Conservation (phyloP, 1,140 invertebrate genomes). For the Trichogramma pretiosum region DNA sequence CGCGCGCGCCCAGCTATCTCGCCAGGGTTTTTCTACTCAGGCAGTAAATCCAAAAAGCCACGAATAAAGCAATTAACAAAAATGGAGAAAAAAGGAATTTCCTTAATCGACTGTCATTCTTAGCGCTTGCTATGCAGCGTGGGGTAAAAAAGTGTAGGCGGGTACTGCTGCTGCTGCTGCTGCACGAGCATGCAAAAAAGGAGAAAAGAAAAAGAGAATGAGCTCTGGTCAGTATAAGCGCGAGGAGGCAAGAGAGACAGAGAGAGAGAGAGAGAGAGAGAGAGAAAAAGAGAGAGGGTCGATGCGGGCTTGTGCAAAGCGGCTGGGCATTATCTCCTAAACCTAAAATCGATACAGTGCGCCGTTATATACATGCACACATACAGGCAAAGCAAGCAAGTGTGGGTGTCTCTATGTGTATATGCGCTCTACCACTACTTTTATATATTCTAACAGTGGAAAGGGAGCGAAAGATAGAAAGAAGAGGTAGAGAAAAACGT, state of each 20-base stretch:
- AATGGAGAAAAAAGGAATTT: neutral
- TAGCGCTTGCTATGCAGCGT: no score
- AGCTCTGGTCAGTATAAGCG: conserved; percentile 20
- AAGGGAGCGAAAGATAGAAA: neutral
- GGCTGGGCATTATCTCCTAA: conserved; percentile 28
- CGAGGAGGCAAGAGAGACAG: conserved; percentile 22
- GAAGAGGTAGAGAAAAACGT: conserved; percentile 27
- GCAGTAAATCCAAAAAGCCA: no score
- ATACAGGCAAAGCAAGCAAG: no score
- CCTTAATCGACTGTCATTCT: conserved; percentile 11
- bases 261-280: conserved; percentile 20
- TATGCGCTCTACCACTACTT: no score
- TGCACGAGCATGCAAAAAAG: no score
- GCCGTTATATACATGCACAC: no score
- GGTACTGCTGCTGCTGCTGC: conserved; percentile 10
- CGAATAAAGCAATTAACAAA: neutral
- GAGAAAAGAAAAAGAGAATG: conserved; percentile 13
- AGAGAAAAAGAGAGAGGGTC: conserved; percentile 3
- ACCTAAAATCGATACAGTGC: conserved; percentile 34
- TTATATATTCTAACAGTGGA: no score
- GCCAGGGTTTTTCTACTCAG: no score
- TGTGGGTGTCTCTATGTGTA: no score
- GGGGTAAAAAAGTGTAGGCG: no score
- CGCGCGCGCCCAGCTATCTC: no score
- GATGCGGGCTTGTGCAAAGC: conserved; percentile 21